Conservation (phyloP, 2,113 vertebrate genomes). For the Cephalopholis sonnerati region DNA sequence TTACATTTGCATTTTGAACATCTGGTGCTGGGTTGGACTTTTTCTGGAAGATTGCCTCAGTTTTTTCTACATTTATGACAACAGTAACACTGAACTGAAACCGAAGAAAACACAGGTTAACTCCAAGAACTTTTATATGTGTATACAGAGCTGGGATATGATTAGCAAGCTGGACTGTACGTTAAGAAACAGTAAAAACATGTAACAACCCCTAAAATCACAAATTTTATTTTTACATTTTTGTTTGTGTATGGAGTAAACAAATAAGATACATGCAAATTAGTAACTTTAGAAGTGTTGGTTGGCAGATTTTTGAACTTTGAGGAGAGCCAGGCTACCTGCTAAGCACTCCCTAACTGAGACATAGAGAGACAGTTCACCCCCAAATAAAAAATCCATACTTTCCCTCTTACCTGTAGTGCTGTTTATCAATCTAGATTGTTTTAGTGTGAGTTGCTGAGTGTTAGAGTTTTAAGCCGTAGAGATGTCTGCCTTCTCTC, state of each 20-base stretch:
- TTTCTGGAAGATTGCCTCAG: neutral
- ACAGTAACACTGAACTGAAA: neutral
- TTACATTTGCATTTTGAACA: conserved; percentile 23
- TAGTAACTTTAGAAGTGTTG: no score
- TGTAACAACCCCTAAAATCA: no score
- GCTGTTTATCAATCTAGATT: no score
- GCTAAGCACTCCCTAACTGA: neutral
- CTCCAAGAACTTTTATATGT: neutral
- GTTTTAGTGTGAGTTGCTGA: no score
- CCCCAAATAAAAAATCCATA: no score
- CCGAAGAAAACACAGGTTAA: neutral
- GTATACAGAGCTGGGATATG: no score
- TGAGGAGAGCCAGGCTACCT: neutral
- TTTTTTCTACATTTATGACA: neutral
- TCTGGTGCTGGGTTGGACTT: conserved; percentile 1
- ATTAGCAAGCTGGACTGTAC: neutral
- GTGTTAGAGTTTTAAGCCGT: no score
- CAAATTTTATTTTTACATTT: no score
- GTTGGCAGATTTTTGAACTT: neutral
- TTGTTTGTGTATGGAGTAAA: neutral
- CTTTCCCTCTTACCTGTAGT: no score
- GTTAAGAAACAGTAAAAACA: neutral
- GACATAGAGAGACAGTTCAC: no score
- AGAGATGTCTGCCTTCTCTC: no score
- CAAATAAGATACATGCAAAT: neutral